Base-by-base conservation (phyloP, 2,888 invertebrate species). In the Melikaiella ostensackeni region DNA sequence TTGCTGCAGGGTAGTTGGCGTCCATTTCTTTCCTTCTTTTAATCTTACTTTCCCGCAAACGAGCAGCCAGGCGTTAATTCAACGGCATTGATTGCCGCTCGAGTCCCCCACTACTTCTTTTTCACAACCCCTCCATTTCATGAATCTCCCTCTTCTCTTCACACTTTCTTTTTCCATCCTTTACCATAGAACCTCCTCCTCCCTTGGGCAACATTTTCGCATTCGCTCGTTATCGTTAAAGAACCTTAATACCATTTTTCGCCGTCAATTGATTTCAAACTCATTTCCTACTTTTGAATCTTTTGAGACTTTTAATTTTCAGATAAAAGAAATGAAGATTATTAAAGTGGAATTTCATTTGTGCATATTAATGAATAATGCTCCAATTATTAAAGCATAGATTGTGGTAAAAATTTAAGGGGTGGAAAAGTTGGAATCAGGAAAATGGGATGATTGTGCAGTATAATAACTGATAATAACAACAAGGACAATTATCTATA, bases 31-130 rank as follows among this genome's bases (percentile, higher is more conserved):
- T 89, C 86, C 86, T 90, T 88, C 90, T 91, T 91, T 91, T 91
- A 90, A 91, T 91, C 90, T 91, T 89, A 89, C 90, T 90, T 85
- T 89, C 87, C 89, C 89, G 88, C 90, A 90, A 91, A 90, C 90
- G 90, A 86, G 87, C 89, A 90, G 90, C 88, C 90, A 89, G 91
- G 90, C 90, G 91, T 91, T 91, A 91, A 91, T 90, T 91, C 90
- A 89, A 88, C 89, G 88, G 91, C 91, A 91, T 91, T 91, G 91
- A 91, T 90, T 91, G 90, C 90, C 89, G 88, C 89, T 85, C 88
- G 88, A 88, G 87, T 84, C 86, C 85, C 85, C 86, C 76, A 77
- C 74, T 76, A 38, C 74, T 30, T 59, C 81, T 80, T 82, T 83
- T 77, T 81, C 76, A 74, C 77, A 77, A 80, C 79, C 77, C 74